Evolutionary conservation across 1,140 invertebrate species (phyloP).

Genomic region (Heliothis subflexa): DNA sequence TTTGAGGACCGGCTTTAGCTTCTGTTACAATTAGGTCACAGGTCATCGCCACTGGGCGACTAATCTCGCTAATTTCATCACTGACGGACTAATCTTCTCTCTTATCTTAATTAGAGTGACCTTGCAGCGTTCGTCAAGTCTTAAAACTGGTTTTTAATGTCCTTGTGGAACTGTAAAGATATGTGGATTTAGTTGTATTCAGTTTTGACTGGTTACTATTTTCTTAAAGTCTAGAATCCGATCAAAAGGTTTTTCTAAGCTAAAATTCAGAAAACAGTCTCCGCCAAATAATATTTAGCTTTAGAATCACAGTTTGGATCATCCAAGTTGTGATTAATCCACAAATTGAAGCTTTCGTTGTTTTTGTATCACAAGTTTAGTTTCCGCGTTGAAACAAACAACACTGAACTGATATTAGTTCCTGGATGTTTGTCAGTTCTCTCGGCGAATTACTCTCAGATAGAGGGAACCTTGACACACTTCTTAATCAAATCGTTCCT

Average conservation of each 20-base stretch:
- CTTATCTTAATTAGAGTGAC: constrained; percentile 49
- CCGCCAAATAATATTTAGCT: too few relatives aligned
- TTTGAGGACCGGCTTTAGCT: background rate
- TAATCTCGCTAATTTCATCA: constrained; percentile 47
- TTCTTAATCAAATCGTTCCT: constrained; percentile 10
- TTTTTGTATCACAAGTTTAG: background rate
- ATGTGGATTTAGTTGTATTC: background rate
- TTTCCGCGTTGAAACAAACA: constrained; percentile 24
- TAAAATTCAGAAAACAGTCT: too few relatives aligned
- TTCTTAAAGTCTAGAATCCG: too few relatives aligned
- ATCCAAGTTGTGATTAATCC: too few relatives aligned
- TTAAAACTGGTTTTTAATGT: constrained; percentile 9
- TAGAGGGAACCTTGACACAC: constrained; percentile 21
- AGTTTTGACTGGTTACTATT: too few relatives aligned
- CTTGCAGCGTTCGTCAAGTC: constrained; percentile 9
- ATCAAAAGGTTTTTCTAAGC: too few relatives aligned
- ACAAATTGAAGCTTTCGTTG: background rate
- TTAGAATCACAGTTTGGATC: too few relatives aligned
- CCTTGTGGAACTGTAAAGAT: background rate
- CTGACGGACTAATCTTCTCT: constrained; percentile 36
- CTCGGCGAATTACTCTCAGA: background rate
- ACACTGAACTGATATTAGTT: constrained; percentile 4
- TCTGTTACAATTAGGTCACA: constrained; percentile 37
- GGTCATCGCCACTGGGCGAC: constrained; percentile 34
- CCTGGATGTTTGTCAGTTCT: constrained; percentile 21